These are phyloP conservation scores for Pteromalus puparum DNA, from an alignment of 1,140 invertebrate species.

Conservation along the genomic window DNA sequence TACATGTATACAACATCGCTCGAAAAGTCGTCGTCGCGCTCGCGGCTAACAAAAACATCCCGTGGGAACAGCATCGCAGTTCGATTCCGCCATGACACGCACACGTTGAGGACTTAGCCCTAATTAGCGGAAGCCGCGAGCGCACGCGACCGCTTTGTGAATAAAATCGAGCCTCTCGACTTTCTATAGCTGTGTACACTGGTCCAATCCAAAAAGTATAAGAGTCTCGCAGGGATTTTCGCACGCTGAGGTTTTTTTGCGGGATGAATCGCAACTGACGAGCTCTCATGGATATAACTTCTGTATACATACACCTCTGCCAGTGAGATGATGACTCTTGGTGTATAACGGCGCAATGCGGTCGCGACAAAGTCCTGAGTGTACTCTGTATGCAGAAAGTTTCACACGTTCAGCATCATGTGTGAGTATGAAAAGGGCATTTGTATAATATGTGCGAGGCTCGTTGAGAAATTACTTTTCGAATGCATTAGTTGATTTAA, in stretches of 20 bases:
- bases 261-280: too few relatives aligned
- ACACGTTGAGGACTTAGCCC: not conserved
- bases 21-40: not conserved
- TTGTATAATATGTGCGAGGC: too few relatives aligned
- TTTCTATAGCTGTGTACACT: not conserved
- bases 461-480: too few relatives aligned
- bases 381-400: too few relatives aligned
- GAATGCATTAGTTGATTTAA: too few relatives aligned
- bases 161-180: not conserved
- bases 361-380: not conserved
- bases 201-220: not conserved
- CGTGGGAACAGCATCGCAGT: slow-evolving; percentile 5
- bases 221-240: not conserved
- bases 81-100: slow-evolving; percentile 4
- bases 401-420: too few relatives aligned
- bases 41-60: not conserved
- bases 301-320: too few relatives aligned
- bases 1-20: too few relatives aligned
- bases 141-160: slow-evolving; percentile 18
- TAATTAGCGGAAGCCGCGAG: slow-evolving; percentile 34
- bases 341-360: not conserved
- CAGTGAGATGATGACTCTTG: not conserved
- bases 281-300: too few relatives aligned
- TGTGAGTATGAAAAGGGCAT: too few relatives aligned
- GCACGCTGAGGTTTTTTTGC: not conserved